Evolutionary conservation across 30 jellyfish, hydroid and myxozoan species (phyloP), one percentile per base, ranked within the genome.

Genomic region (Turritopsis dohrnii): DNA sequence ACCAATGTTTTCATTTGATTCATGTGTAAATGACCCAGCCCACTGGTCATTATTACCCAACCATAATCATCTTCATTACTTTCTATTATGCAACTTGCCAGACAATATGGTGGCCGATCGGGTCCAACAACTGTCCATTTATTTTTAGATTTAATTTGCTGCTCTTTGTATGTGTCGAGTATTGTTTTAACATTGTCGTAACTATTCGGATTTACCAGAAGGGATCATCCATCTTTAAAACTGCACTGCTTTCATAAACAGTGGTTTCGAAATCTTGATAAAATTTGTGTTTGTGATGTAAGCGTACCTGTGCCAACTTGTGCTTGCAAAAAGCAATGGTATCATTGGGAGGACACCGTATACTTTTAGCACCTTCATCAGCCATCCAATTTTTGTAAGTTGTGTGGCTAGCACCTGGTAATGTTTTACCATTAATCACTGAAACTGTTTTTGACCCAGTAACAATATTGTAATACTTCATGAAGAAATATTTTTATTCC

Each of bases 11-110:
- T 72, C 0, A 72, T 21, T 25, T 72, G 81, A 25, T 72, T 72
- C 81, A 72, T 72, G 30, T 72, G 24, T 20, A 72, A 25, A 72
- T 72, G 81, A 72, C 81, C 81, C 18, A 19, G 24, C 28, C 81
- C 0, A 18, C 21, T 21, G 73, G 21, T 23, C 19, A 23, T 60
- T 21, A 23, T 60, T 60, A 60, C 21, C 73, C 73, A 60, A 60
- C 21, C 21, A 0, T 60, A n/a, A n/a, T n/a, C n/a, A n/a, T n/a
- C n/a, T n/a, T n/a, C n/a, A 0, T 60, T 60, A 0, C 0, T 0
- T 0, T 60, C 0, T 60, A 60, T 60, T 0, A 60, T 0, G 0
- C 73, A 0, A 0, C 0, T 60, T 0, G 73, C 21, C 0, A 0
- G 21, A 60, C 73, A 60, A 60, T 60, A 60, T 0, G 73, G 73